phyloP scores from a whole-genome alignment of 2,113 vertebrate species.

The Prolemur simus region DNA sequence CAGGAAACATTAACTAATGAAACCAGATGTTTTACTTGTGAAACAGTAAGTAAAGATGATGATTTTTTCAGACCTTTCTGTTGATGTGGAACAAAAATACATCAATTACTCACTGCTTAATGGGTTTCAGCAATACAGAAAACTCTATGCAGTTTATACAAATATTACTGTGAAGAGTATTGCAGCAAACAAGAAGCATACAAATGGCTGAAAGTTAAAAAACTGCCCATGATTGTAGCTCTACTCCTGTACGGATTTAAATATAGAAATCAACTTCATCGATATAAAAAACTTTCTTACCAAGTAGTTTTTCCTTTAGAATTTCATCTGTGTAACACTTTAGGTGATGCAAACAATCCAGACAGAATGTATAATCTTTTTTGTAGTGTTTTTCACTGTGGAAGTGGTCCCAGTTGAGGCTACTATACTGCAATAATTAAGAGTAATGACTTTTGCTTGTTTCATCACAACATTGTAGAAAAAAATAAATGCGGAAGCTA shows the following conservation, averaged over 20 bases:
- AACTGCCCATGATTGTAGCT: slow-evolving; percentile 89
- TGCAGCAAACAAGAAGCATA: slow-evolving; percentile 90
- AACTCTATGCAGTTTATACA: slow-evolving; percentile 89
- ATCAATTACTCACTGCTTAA: slow-evolving; percentile 89
- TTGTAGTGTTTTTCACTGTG: slow-evolving; percentile 88
- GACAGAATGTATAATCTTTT: slow-evolving; percentile 89
- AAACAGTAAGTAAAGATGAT: slow-evolving; percentile 90
- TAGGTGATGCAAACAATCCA: slow-evolving; percentile 87
- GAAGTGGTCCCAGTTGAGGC: slow-evolving; percentile 89
- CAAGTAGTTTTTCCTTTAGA: slow-evolving; percentile 89
- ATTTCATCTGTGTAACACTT: slow-evolving; percentile 89
- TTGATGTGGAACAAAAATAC: slow-evolving; percentile 88
- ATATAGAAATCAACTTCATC: slow-evolving; percentile 88
- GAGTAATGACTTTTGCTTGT: slow-evolving; percentile 89
- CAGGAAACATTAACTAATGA: slow-evolving; percentile 90
- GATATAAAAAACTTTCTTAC: slow-evolving; percentile 89
- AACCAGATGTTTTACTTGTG: slow-evolving; percentile 91
- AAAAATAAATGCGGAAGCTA: slow-evolving; percentile 90
- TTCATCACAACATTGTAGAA: slow-evolving; percentile 90
- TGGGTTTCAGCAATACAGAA: slow-evolving; percentile 89
- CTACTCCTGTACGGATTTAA: slow-evolving; percentile 90
- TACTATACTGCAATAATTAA: slow-evolving; percentile 91
- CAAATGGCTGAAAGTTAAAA: slow-evolving; percentile 91
- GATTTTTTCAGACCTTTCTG: slow-evolving; percentile 89
- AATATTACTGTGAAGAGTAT: slow-evolving; percentile 90